These are phyloP conservation scores for Enteromius fasciolatus DNA, from an alignment of 2,797 vertebrate genomes.

Conservation along the genomic window DNA sequence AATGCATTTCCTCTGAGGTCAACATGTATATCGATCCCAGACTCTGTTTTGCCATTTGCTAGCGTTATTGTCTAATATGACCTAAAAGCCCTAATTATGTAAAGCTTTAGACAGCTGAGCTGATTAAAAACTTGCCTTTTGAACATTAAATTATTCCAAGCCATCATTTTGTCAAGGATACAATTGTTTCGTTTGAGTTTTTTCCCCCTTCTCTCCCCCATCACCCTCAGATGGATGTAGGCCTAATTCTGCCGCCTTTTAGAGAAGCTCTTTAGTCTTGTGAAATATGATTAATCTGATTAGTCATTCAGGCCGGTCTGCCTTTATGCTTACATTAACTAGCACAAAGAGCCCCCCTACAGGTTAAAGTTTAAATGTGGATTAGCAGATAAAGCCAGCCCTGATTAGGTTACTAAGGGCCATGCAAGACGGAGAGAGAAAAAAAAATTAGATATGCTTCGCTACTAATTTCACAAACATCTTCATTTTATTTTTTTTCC, in stretches of 20 bases:
- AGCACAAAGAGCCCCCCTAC: conserved; percentile 97
- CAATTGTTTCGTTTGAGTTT: conserved; percentile 76
- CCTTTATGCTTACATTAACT: conserved; percentile 97
- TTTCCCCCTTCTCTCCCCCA: conserved; percentile 53
- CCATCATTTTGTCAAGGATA: conserved; percentile 70
- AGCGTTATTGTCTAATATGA: conserved; percentile 69
- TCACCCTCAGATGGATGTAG: conserved; percentile 78
- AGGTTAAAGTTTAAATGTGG: conserved; percentile 99
- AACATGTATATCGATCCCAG: not conserved
- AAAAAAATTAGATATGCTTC: conserved; percentile 87
- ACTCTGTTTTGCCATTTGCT: conserved; percentile 59
- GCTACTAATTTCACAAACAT: conserved; percentile 88
- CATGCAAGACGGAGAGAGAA: conserved; percentile 69
- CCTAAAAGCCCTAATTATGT: conserved; percentile 69
- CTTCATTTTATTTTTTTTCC: conserved; percentile 73
- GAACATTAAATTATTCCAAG: conserved; percentile 76
- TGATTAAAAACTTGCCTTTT: conserved; percentile 81
- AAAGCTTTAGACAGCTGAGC: conserved; percentile 74
- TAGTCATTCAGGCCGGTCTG: conserved; percentile 88
- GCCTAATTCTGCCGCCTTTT: conserved; percentile 87
- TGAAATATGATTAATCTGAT: conserved; percentile 99
- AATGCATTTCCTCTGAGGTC: not conserved
- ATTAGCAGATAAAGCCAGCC: conserved; percentile 96
- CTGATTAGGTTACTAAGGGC: conserved; percentile 92
- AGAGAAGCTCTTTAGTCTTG: conserved; percentile 88